Evolutionary conservation across 2,797 vertebrate genomes (phyloP), one percentile per base, ranked within the genome.

Genomic region (Otolemur crassicaudatus): DNA sequence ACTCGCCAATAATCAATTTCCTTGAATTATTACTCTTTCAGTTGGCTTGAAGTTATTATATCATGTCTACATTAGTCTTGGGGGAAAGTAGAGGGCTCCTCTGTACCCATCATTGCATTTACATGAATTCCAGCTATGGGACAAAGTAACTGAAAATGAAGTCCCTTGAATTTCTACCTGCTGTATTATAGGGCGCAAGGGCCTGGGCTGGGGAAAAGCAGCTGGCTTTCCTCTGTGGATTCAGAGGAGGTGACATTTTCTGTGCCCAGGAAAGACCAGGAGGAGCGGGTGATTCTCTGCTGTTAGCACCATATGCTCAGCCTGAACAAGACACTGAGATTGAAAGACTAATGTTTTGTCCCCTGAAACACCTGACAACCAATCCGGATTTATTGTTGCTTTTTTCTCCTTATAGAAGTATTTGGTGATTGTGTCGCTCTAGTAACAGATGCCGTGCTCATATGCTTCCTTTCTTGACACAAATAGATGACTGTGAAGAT

Each of bases 371-470:
- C 96, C 97, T 93, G 96, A 97, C 91, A 97, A 89, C 90, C 94
- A 80, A 97, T 80, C 23, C 2, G 23, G 81, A 73, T 95, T 86
- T 91, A 87, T 69, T 65, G 87, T 75, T n/a, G 37, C 17, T 49
- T 82, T 98, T 97, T 97, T 96, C 87, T 96, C 96, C 97, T 96
- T 97, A 91, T 95, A 97, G 97, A 97, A 98, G 97, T 77, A 80
- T 97, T 98, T 95, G 94, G 46, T 91, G 96, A 97, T 97, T 98
- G 97, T 98, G 98, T 98, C 98, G 97, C 98, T 98, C 97, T 98
- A 97, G 98, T 97, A 98, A 98, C 98, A 98, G 98, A 98, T 98
- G 98, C 98, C 97, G 79, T 83, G 96, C 96, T 98, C 97, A 43
- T 97, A 98, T 97, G 98, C 97, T 98, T 97, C 95, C 95, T 98